Evolutionary conservation across 2,113 vertebrate genomes (phyloP).

Genomic region (Brevimyrus niger): DNA sequence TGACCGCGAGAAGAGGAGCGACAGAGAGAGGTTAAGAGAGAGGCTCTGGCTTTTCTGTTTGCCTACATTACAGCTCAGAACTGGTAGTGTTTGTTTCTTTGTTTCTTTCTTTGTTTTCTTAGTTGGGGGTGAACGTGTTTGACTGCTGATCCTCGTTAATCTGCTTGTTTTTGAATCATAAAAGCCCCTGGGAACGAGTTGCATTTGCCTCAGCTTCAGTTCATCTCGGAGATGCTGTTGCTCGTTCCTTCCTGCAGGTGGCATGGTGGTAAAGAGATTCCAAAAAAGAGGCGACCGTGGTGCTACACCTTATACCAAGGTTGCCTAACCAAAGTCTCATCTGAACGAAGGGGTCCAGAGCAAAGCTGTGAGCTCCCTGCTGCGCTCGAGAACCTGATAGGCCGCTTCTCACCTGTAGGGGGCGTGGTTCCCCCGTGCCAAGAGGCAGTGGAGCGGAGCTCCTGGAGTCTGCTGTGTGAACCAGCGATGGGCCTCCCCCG

Average conservation of each 20-base stretch:
- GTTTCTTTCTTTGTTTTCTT: too few species aligned
- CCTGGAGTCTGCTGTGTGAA: conserved; percentile 19
- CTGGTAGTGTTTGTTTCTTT: too few species aligned
- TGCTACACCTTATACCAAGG: not conserved
- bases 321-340: not conserved
- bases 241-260: not conserved
- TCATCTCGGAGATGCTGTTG: not conserved
- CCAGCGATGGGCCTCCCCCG: not conserved
- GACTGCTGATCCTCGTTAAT: conserved; percentile 2
- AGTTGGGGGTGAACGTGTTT: not conserved
- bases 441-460: not conserved
- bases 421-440: conserved; percentile 5
- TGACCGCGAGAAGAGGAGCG: not conserved
- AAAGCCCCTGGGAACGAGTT: not conserved
- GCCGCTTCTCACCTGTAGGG: conserved; percentile 10
- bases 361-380: not conserved
- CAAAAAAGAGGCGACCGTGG: not conserved
- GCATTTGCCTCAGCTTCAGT: not conserved
- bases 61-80: not conserved
- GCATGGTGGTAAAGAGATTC: not conserved
- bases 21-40: not conserved
- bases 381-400: not conserved
- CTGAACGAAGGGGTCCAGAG: not conserved
- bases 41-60: not conserved
- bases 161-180: not conserved